These are phyloP conservation scores for Chrysolina oricalcia DNA, from an alignment of 2,888 invertebrate genomes.

Conservation along the genomic window DNA sequence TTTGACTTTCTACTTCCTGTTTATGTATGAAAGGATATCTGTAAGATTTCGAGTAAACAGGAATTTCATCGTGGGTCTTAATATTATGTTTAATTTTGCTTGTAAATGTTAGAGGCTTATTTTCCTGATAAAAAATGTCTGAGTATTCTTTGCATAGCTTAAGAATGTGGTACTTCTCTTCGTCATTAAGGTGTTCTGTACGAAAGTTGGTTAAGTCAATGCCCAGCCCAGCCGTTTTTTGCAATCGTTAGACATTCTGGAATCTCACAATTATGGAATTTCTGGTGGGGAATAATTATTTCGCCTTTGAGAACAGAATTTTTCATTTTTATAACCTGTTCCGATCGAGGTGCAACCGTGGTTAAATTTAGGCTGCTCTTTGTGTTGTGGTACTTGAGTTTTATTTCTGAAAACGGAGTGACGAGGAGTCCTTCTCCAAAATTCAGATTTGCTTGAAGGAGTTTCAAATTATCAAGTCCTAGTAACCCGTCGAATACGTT, in stretches of 20 bases:
- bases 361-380: no score
- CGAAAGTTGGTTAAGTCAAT: constrained; percentile 9
- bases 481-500: constrained; percentile 2
- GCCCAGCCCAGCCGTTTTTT: constrained; percentile 32
- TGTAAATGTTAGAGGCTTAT: constrained; percentile 43
- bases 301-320: constrained; percentile 40
- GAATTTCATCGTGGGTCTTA: constrained; percentile 36
- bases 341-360: constrained; percentile 34
- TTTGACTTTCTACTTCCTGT: constrained; percentile 51
- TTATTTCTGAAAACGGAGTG: no score
- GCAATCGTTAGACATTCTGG: constrained; percentile 40
- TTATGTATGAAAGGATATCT: no score
- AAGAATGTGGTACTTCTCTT: constrained; percentile 44
- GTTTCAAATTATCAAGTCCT: constrained; percentile 33
- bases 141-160: constrained; percentile 44
- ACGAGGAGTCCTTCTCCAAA: not conserved
- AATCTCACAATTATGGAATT: constrained; percentile 45
- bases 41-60: constrained; percentile 49
- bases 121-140: constrained; percentile 47
- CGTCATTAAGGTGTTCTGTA: constrained; percentile 48
- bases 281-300: constrained; percentile 45
- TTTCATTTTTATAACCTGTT: constrained; percentile 45
- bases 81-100: constrained; percentile 54
- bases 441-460: not conserved
- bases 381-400: no score